phyloP scores from a whole-genome alignment of 2,888 invertebrate genomes.

The Byasa hedistus region DNA sequence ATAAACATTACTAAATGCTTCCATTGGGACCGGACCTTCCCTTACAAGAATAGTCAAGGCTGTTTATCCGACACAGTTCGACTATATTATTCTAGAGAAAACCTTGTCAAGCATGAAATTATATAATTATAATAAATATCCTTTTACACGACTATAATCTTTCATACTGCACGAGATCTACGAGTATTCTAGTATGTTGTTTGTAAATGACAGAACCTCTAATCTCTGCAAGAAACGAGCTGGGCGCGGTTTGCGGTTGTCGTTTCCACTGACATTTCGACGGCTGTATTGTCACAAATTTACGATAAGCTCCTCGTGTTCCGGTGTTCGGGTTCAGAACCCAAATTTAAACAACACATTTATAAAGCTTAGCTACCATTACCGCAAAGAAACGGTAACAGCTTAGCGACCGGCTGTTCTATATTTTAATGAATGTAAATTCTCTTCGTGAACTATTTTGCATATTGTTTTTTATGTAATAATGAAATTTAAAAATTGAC shows the following conservation, averaged over 20 bases:
- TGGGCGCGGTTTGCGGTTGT: slow-evolving; percentile 1
- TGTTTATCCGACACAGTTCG: no score
- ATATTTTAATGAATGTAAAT: neutral
- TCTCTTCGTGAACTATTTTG: neutral
- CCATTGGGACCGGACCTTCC: no score
- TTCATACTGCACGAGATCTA: neutral
- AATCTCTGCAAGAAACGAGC: slow-evolving; percentile 7
- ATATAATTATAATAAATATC: neutral
- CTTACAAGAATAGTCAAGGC: no score
- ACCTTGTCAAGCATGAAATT: neutral
- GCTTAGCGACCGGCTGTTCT: neutral
- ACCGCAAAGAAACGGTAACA: neutral
- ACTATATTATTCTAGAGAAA: no score
- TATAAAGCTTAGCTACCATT: neutral
- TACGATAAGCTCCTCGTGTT: neutral
- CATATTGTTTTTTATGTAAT: neutral
- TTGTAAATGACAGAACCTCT: neutral
- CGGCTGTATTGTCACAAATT: neutral
- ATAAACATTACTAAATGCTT: no score
- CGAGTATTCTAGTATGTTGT: neutral
- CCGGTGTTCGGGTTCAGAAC: neutral
- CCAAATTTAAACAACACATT: neutral
- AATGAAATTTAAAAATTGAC: no score
- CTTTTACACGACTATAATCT: neutral
- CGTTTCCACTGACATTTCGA: slow-evolving; percentile 1